A percentile compares a stretch with the other conserved stretches of the same genome.
Conservation (phyloP, 2,797 vertebrate species). For the Sebastes alutus region DNA sequence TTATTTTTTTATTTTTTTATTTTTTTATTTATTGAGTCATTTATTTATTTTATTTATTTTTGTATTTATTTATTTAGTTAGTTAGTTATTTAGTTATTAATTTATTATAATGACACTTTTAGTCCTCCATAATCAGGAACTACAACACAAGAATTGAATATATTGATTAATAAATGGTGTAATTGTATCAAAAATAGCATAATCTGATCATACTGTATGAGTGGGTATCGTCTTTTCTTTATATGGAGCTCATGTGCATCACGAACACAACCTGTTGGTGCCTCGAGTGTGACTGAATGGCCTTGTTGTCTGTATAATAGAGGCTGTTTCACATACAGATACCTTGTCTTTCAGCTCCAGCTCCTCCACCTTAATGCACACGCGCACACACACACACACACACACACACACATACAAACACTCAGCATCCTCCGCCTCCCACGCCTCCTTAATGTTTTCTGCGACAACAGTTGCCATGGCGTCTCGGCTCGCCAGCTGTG, state of each 20-base stretch:
- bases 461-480: conserved; percentile 76
- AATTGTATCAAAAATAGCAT: neutral
- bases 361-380: conserved; percentile 21
- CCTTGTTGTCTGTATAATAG: conserved; percentile 24
- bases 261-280: neutral
- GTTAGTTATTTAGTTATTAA: too few species aligned
- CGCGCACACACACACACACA: neutral
- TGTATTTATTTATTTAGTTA: too few species aligned
- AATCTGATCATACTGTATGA: neutral
- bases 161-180: neutral
- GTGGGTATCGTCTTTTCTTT: neutral
- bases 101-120: neutral
- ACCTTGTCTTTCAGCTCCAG: conserved; percentile 22
- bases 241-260: neutral
- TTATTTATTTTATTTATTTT: too few species aligned
- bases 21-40: neutral
- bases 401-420: neutral
- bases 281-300: neutral
- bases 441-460: conserved; percentile 63
- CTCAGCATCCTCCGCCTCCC: conserved; percentile 48
- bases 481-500: conserved; percentile 53
- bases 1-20: too few species aligned
- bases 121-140: neutral
- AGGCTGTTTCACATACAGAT: neutral
- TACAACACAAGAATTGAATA: neutral